These are phyloP conservation scores for Xestia ashworthii DNA, from an alignment of 2,888 invertebrate genomes.

Conservation along the genomic window DNA sequence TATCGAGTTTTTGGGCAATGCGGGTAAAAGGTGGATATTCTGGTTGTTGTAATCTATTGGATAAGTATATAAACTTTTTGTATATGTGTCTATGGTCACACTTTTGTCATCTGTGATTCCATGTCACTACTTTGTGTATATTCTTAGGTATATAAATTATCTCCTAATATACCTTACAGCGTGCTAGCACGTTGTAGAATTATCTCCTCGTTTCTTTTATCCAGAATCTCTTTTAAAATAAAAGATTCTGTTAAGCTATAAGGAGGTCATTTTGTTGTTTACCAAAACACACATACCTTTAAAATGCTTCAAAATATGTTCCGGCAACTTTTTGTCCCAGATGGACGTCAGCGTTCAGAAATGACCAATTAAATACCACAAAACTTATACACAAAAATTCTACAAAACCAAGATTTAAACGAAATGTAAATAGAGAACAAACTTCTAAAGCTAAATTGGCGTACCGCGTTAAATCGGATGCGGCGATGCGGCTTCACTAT, in stretches of 20 bases:
- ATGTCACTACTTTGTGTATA: too few relatives aligned
- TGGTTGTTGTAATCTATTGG: not conserved
- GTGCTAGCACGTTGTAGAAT: too few relatives aligned
- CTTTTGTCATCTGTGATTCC: too few relatives aligned
- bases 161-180: too few relatives aligned
- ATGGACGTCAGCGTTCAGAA: not conserved
- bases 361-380: not conserved
- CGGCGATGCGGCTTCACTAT: constrained; percentile 51
- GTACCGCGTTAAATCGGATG: constrained; percentile 55
- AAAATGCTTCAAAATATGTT: not conserved
- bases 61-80: not conserved
- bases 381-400: not conserved
- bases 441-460: constrained; percentile 51
- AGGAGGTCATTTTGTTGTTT: too few relatives aligned
- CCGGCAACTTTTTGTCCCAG: not conserved
- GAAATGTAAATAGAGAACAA: constrained; percentile 41
- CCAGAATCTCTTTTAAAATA: too few relatives aligned
- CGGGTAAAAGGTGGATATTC: not conserved
- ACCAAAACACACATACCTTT: not conserved
- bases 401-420: constrained; percentile 9
- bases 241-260: too few relatives aligned
- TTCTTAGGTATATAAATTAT: too few relatives aligned
- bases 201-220: too few relatives aligned
- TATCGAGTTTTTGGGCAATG: not conserved
- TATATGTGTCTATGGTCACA: too few relatives aligned